Percentiles rank a stretch among this genome's conserved stretches.
These are phyloP conservation scores for Neotoxoptera formosana DNA, from an alignment of 1,140 invertebrate species.

Conservation along the genomic window DNA sequence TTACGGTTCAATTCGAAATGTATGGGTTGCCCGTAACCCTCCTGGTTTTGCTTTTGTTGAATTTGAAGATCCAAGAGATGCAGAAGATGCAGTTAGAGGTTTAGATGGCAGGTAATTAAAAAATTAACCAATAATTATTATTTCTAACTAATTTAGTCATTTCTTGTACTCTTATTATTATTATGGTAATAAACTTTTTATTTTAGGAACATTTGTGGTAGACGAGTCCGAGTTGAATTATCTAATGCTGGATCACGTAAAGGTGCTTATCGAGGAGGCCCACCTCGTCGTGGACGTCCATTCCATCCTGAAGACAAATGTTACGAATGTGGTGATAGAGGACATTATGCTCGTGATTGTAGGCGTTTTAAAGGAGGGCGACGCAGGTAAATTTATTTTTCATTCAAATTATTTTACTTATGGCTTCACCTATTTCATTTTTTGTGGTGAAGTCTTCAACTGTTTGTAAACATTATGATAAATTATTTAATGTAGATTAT, in stretches of 20 bases:
- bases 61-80: constrained; percentile 89
- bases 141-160: neutral
- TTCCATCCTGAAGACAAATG: constrained; percentile 87
- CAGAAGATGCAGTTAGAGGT: constrained; percentile 87
- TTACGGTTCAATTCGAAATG: constrained; percentile 91
- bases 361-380: constrained; percentile 69
- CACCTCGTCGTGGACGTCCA: constrained; percentile 68
- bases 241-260: constrained; percentile 81
- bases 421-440: constrained; percentile 60
- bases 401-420: constrained; percentile 65
- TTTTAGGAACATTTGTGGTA: constrained; percentile 81
- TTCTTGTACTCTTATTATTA: neutral
- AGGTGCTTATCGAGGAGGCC: constrained; percentile 70
- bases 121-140: neutral
- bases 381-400: constrained; percentile 60
- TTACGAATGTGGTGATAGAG: constrained; percentile 90
- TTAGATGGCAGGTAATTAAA: constrained; percentile 71
- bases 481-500: constrained; percentile 50
- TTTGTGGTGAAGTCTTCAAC: constrained; percentile 58
- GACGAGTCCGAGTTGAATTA: constrained; percentile 88
- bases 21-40: constrained; percentile 94
- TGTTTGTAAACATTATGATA: neutral
- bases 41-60: constrained; percentile 96
- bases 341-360: constrained; percentile 92
- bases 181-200: too few species aligned